A percentile compares a stretch with the other conserved stretches of the same genome.
Conservation (phyloP, 2,888 invertebrate species). For the Hemistola chrysoprasaria region DNA sequence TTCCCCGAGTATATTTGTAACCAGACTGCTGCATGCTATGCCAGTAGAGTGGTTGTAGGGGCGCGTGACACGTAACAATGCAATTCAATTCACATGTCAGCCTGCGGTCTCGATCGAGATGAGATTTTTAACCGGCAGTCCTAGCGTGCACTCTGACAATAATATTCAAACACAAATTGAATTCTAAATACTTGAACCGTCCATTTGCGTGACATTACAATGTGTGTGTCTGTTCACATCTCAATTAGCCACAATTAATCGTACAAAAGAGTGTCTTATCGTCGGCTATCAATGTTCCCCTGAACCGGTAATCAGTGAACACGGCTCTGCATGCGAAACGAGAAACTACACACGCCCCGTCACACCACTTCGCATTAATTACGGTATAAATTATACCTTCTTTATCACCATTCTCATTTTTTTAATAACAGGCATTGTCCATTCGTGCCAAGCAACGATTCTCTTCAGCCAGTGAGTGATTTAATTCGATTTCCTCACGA, state of each 20-base stretch:
- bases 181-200: too few species aligned
- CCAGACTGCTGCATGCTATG: not conserved
- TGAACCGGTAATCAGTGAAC: constrained; percentile 56
- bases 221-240: constrained; percentile 28
- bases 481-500: constrained; percentile 73
- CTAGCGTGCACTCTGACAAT: constrained; percentile 31
- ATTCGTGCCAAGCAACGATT: constrained; percentile 77
- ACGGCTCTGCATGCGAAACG: constrained; percentile 66
- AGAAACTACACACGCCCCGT: constrained; percentile 73
- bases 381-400: constrained; percentile 73
- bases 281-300: constrained; percentile 62
- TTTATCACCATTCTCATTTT: constrained; percentile 74
- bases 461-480: constrained; percentile 73
- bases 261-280: constrained; percentile 59
- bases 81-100: constrained; percentile 59
- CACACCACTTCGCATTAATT: constrained; percentile 72
- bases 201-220: constrained; percentile 24
- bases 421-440: constrained; percentile 77
- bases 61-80: constrained; percentile 51
- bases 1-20: not conserved
- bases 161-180: constrained; percentile 15
- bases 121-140: constrained; percentile 51
- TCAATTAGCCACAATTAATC: constrained; percentile 73
- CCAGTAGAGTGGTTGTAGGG: constrained; percentile 4
- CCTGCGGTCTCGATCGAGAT: constrained; percentile 49